A percentile compares a stretch with the other conserved stretches of the same genome.
These are phyloP conservation scores for Oikopleura dioica DNA, from an alignment of 23 tunicate genomes.

Conservation along the genomic window DNA sequence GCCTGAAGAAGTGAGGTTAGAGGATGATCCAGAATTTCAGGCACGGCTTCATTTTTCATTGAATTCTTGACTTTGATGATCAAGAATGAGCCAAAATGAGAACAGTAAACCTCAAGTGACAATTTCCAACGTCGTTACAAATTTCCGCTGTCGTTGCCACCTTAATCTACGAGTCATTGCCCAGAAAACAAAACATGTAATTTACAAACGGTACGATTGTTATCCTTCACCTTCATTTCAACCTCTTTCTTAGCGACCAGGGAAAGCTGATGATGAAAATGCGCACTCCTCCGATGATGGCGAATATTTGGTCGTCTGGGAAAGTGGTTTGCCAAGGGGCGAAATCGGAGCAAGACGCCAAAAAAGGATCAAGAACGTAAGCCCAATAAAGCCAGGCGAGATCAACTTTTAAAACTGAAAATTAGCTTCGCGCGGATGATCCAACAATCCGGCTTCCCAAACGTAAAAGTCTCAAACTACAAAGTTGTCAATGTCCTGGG, in stretches of 20 bases:
- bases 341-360: neutral
- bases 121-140: neutral
- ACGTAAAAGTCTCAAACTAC: neutral
- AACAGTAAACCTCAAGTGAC: neutral
- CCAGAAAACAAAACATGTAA: neutral
- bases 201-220: neutral
- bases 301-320: neutral
- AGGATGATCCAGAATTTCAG: too few relatives aligned
- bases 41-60: too few relatives aligned
- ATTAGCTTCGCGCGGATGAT: neutral
- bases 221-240: neutral
- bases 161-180: neutral
- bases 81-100: too few relatives aligned
- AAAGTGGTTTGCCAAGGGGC: neutral
- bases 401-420: neutral
- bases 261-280: neutral
- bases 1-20: too few relatives aligned
- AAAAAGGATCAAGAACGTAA: neutral
- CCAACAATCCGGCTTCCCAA: neutral
- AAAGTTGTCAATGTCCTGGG: neutral
- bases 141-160: neutral
- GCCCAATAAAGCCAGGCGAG: neutral
- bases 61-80: too few relatives aligned
- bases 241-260: neutral
- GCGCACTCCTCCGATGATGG: neutral